phyloP scores from a whole-genome alignment of 2,113 vertebrate species.

The Clarias magur region DNA sequence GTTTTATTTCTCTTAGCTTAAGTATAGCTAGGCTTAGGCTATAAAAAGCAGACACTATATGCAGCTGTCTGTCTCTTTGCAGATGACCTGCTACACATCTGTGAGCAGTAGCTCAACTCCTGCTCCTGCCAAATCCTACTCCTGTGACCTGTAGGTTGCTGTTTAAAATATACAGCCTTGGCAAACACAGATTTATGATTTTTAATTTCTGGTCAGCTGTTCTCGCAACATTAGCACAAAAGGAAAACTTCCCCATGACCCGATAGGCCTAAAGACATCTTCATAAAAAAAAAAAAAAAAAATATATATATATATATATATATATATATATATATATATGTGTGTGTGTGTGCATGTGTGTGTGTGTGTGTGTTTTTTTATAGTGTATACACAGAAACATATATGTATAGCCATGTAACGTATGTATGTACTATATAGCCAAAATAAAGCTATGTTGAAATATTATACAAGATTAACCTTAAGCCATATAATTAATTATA shows the following conservation, averaged over 20 bases:
- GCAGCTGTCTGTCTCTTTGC: not conserved
- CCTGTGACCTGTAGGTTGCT: slow-evolving; percentile 29
- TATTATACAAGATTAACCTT: no score
- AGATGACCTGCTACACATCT: slow-evolving; percentile 27
- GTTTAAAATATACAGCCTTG: slow-evolving; percentile 33
- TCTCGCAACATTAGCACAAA: not conserved
- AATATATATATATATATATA: no score
- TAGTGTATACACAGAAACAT: not conserved
- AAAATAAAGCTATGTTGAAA: not conserved
- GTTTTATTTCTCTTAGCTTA: not conserved
- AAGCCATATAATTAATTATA: not conserved
- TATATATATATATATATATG: no score
- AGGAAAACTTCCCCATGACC: not conserved
- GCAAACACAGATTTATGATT: slow-evolving; percentile 2
- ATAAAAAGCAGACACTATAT: not conserved
- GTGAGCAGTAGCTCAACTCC: slow-evolving; percentile 23
- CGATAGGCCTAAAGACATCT: not conserved
- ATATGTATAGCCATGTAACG: no score
- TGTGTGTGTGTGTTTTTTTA: not conserved
- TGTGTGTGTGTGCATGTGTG: no score
- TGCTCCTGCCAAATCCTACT: slow-evolving; percentile 22
- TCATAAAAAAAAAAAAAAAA: not conserved
- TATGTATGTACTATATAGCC: no score
- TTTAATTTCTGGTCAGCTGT: slow-evolving; percentile 10
- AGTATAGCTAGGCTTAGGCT: not conserved